Percentiles rank a stretch among this genome's conserved stretches.
Conservation (phyloP, 2,113 vertebrate species). For the Aspidoscelis tigris region DNA sequence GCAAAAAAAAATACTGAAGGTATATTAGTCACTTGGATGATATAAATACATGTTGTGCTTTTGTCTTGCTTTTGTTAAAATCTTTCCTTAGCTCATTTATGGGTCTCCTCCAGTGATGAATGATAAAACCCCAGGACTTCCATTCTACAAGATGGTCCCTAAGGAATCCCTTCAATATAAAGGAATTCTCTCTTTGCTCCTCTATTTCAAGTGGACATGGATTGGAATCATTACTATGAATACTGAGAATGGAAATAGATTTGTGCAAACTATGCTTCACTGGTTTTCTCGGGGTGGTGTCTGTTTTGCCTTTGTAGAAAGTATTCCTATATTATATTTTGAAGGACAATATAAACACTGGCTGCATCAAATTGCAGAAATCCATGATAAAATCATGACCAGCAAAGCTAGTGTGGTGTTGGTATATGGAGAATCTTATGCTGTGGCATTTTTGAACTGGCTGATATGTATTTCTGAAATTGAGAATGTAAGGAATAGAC, state of each 20-base stretch:
- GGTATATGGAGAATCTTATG: not conserved
- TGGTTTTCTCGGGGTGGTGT: not conserved
- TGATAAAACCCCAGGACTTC: not conserved
- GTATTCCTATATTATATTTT: not conserved
- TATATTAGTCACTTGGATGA: no score
- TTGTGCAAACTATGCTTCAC: not conserved
- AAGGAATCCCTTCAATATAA: not conserved
- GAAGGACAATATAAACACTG: not conserved
- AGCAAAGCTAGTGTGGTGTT: not conserved
- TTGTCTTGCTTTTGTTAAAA: no score
- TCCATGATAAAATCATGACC: not conserved
- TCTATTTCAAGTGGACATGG: conserved; percentile 3
- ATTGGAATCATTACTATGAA: not conserved
- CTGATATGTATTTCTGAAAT: not conserved
- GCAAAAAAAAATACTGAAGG: no score
- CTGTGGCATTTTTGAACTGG: not conserved
- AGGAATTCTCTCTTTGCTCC: not conserved
- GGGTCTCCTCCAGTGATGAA: not conserved
- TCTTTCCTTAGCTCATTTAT: not conserved
- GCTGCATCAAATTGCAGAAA: not conserved
- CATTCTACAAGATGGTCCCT: not conserved
- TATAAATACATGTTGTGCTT: no score
- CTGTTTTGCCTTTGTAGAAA: not conserved
- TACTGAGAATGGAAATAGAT: not conserved
- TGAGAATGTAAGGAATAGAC: not conserved